Evolutionary conservation across 2,888 invertebrate species (phyloP), one percentile per base, ranked within the genome.

Genomic region (Epicampocera succincta): DNA sequence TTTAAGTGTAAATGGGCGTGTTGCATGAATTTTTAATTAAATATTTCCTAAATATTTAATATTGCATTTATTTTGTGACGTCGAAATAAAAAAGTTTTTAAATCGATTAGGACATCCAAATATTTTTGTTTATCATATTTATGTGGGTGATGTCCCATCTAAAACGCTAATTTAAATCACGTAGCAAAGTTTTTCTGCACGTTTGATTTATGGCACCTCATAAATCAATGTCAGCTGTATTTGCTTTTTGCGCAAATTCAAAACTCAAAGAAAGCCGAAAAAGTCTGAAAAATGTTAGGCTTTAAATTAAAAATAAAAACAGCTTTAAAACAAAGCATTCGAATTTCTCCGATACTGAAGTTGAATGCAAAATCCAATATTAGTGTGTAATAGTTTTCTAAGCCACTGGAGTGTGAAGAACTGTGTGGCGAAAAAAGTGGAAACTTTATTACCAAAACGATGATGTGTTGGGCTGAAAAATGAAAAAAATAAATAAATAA

Each of bases 391-490:
- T 74, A 78, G 82, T 78, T 82, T 74, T 78, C 60, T 44, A 71
- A 78, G 44, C 66, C 78, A 72, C 54, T 78, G 65, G 71, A 78
- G 82, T 75, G 71, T 61, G 75, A 78, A 78, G 52, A 78, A 19
- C 63, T 72, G 19, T 54, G 54, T 50, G 40, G 6, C 52, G 40
- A 54, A 71, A 72, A 72, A 66, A 25, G 52, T 33, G 63, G 40
- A 61, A 76, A 56, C 54, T 77, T 77, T 48, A 42, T 56, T 77
- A 42, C 46, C 46, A 63, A 56, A 29, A 25, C 11, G 40, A 25
- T 46, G 19, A 50, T 44, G 13, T 52, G 17, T 65, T 6, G 3
- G n/a, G 17, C 19, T 8, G 33, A 8, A 33, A 33, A 33, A 33
- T 9, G 8, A 29, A 33, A 33, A 33, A 33, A 5, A 6, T 33